These are phyloP conservation scores for Acanthiza pusilla DNA, from an alignment of 2,797 vertebrate genomes.

Conservation along the genomic window DNA sequence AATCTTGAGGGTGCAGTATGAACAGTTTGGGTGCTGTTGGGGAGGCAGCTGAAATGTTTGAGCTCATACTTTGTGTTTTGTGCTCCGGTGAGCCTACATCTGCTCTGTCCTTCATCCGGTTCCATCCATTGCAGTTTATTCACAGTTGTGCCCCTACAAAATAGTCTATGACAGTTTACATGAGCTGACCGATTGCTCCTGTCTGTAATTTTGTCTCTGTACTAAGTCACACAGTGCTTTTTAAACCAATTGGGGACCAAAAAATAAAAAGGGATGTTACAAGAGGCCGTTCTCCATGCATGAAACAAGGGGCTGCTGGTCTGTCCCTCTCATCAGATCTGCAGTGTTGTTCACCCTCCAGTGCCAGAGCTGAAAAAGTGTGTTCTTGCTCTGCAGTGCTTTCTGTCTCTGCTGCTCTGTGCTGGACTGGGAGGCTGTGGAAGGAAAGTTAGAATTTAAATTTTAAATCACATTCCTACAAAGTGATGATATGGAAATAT, in stretches of 20 bases:
- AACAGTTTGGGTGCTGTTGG: not conserved
- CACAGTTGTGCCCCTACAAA: not conserved
- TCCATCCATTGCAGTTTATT: not conserved
- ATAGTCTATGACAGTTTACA: not conserved
- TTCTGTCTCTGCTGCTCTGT: not conserved
- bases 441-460: not conserved
- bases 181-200: not conserved
- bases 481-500: not conserved
- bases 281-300: fast-evolving
- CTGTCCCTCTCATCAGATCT: not conserved
- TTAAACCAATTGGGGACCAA: not conserved
- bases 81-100: not conserved
- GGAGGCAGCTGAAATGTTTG: not conserved
- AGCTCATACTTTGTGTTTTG: not conserved
- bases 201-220: not conserved
- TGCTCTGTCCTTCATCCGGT: not conserved
- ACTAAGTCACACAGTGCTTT: not conserved
- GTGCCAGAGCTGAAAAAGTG: not conserved
- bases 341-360: not conserved
- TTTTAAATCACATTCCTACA: not conserved
- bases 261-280: not conserved
- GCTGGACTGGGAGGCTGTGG: not conserved
- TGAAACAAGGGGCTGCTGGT: not conserved
- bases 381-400: not conserved
- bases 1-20: not conserved